A percentile compares a stretch with the other conserved stretches of the same genome.
phyloP scores from a whole-genome alignment of 2,888 invertebrate genomes.

The Drosophila sordidapex region DNA sequence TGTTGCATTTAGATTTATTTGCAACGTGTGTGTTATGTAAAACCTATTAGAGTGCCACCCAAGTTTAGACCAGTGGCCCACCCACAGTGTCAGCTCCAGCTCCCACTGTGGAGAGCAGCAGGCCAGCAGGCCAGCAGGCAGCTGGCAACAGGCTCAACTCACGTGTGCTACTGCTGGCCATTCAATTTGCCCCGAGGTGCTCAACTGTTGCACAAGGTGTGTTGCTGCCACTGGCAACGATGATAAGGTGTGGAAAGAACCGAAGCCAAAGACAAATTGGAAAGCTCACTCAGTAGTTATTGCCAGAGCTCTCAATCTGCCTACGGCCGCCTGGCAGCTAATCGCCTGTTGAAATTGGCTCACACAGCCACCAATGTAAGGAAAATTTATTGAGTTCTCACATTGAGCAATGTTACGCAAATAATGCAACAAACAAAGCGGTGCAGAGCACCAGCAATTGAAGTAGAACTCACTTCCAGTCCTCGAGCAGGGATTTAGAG shows the following conservation, averaged over 20 bases:
- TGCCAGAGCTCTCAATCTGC: background rate
- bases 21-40: slow-evolving; percentile 73
- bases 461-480: slow-evolving; percentile 8
- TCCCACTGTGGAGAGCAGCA: too few species aligned
- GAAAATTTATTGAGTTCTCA: slow-evolving; percentile 79
- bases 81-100: slow-evolving; percentile 6
- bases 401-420: slow-evolving; percentile 77
- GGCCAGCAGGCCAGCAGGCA: slow-evolving; percentile 40
- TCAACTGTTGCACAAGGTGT: slow-evolving; percentile 70
- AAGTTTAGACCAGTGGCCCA: slow-evolving; percentile 6
- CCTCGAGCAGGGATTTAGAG: background rate
- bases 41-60: slow-evolving; percentile 69
- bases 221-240: slow-evolving; percentile 5
- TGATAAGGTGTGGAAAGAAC: background rate
- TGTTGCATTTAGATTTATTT: slow-evolving; percentile 80
- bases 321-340: slow-evolving; percentile 65
- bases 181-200: slow-evolving; percentile 46
- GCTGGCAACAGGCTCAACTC: slow-evolving; percentile 27
- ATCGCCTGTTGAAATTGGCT: slow-evolving; percentile 76
- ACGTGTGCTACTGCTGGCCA: slow-evolving; percentile 48
- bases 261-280: background rate
- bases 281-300: slow-evolving; percentile 15
- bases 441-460: slow-evolving; percentile 7
- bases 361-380: slow-evolving; percentile 57
- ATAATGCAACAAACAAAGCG: slow-evolving; percentile 62